phyloP scores from a whole-genome alignment of 2,797 vertebrate genomes.

The Loriculus beryllinus region DNA sequence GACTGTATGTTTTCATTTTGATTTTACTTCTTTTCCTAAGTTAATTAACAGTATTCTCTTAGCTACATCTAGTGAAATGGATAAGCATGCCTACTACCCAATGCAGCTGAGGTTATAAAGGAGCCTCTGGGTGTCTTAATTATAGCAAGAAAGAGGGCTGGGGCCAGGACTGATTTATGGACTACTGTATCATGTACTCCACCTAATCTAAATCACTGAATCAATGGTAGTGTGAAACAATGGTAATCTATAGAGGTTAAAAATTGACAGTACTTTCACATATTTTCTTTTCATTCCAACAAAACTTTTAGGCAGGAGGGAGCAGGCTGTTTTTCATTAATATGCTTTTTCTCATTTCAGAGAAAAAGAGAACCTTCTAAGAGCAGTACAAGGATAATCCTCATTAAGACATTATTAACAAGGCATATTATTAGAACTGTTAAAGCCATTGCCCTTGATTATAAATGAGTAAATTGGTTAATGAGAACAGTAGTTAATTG shows the following conservation, averaged over 20 bases:
- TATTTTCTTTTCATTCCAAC: not conserved
- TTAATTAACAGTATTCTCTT: constrained; percentile 3
- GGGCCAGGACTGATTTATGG: constrained; percentile 16
- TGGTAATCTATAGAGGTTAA: not conserved
- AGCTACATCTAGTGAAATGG: not conserved
- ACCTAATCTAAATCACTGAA: not conserved
- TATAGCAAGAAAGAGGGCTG: not conserved
- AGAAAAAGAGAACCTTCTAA: constrained; percentile 15
- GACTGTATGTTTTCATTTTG: not conserved
- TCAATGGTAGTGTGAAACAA: not conserved
- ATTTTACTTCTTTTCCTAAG: not conserved
- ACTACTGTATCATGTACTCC: not conserved
- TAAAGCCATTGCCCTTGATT: constrained; percentile 53
- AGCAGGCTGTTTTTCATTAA: constrained; percentile 13
- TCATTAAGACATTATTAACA: constrained; percentile 53
- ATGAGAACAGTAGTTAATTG: constrained; percentile 60
- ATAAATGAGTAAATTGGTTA: constrained; percentile 60
- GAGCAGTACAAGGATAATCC: constrained; percentile 35
- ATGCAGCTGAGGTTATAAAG: not conserved
- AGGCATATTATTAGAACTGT: constrained; percentile 39
- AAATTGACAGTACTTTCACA: not conserved
- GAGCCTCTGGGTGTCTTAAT: not conserved
- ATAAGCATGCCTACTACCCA: not conserved
- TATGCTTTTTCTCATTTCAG: constrained; percentile 8
- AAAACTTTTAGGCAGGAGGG: not conserved